These are phyloP conservation scores for Alviniconcha marisindica DNA, from an alignment of 1,140 invertebrate species.

Conservation along the genomic window DNA sequence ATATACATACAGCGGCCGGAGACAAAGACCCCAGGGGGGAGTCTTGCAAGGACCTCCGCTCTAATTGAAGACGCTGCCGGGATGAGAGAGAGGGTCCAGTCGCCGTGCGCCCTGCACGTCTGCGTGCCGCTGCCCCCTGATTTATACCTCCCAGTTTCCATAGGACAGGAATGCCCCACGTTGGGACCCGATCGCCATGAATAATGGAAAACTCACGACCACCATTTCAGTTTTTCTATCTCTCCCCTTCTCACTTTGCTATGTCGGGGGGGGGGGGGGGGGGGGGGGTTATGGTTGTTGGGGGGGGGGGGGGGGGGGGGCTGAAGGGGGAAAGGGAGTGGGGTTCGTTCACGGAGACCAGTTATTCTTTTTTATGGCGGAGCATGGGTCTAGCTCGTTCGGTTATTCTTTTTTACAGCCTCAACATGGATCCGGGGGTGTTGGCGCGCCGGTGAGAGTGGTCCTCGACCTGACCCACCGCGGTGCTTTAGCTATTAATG, in stretches of 20 bases:
- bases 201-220: not conserved
- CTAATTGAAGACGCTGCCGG: not conserved
- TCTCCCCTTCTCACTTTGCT: too few species aligned
- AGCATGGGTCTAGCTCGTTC: too few species aligned
- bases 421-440: not conserved
- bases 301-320: constrained; percentile 9
- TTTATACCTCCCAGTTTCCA: constrained; percentile 12
- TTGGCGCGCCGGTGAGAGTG: not conserved
- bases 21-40: too few species aligned
- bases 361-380: too few species aligned
- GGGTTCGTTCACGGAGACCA: not conserved
- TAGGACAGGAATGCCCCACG: constrained; percentile 7
- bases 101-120: not conserved
- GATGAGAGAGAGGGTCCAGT: not conserved
- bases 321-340: not conserved
- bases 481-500: too few species aligned
- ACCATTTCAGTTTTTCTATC: too few species aligned
- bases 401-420: not conserved
- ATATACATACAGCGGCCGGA: too few species aligned
- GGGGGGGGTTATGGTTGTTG: not conserved
- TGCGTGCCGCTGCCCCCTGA: not conserved
- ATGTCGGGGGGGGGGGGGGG: not conserved
- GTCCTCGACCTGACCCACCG: not conserved
- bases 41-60: not conserved
- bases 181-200: constrained; percentile 26